Evolutionary conservation across 2,113 vertebrate genomes (phyloP), one percentile per base, ranked within the genome.

Genomic region (Apteryx mantelli): DNA sequence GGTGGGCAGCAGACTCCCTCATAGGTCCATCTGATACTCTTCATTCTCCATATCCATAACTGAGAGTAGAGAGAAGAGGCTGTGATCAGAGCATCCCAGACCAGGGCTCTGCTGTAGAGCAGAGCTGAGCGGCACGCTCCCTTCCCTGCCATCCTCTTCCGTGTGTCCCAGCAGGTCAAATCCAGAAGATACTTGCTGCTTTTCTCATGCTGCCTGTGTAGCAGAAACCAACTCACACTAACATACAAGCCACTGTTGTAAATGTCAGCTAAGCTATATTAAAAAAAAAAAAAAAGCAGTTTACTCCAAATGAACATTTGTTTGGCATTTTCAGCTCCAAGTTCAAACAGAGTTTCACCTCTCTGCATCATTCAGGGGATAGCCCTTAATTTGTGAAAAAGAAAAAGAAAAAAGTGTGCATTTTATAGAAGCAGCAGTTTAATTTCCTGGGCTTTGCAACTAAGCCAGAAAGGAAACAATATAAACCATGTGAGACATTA

Each of bases 401-500:
- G 50, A n/a, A 71, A 50, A 34, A 50, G 28, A 50, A 34, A n/a
- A 22, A 32, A 40, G 6, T 53, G 16, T 58, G 25, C 4, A 24
- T 92, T 92, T 94, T 82, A 87, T 63, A 58, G 63, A 56, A 28
- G 20, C 22, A 92, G 55, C 19, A 50, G 80, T 96, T 97, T 85
- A 65, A 96, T 93, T 95, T 97, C 71, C 78, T 77, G 82, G 50
- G 53, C 78, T 95, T 92, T 95, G 82, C 71, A 86, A 22, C 53
- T 20, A 42, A 70, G 36, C 13, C 40, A 77, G 58, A 65, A 71
- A 81, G 81, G 60, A 73, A 76, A 61, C 86, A 89, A 46, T 26
- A 52, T 13, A 69, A 95, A 14, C 74, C 26, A 28, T 11, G 46
- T 19, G 53, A 82, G 89, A 85, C 30, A 11, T 91, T 34, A 26